Base-by-base conservation (phyloP, 2,888 invertebrate species). In the Orthosia gothica region DNA sequence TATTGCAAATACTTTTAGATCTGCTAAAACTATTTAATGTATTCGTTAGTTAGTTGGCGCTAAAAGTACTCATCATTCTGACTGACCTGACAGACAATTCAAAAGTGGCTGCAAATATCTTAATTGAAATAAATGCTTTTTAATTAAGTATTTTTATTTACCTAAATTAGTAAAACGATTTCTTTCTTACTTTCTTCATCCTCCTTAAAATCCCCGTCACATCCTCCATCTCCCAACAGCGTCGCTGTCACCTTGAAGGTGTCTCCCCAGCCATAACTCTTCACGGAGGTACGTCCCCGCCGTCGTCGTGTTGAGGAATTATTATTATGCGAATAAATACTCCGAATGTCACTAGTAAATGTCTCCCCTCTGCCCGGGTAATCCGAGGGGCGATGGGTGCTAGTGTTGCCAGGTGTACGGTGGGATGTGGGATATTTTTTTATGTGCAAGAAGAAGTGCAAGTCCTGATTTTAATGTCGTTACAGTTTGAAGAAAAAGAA, bases 281-380 rank as follows among this genome's bases (percentile, higher is more conserved):
- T 94, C 94, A 91, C 93, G 93, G 92, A 92, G 88, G 88, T 87
- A 91, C 93, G 93, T 94, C 94, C 93, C 94, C 96, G 94, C 94
- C 96, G 94, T 93, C 95, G 94, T 91, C 94, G 94, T 94, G 93
- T 93, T 95, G 95, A 96, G 96, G 96, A 95, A 96, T 96, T 97
- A 97, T 97, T 97, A 97, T 97, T 97, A 97, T 97, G 97, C 97
- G 97, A 97, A 97, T 97, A 97, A 97, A 97, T 97, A 97, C 97
- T 97, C 96, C 93, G 94, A 97, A 97, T 97, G 97, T 97, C 97
- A 97, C 94, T 96, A 97, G 96, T 97, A 97, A 97, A 97, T 97
- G 97, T 96, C 96, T 93, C 95, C 92, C 91, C 91, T 90, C 91
- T 87, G 86, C 87, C 90, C 85, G 87, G 84, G 85, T 94, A 94